Base-by-base conservation (phyloP, 1,140 invertebrate genomes). In the Drosophila suzukii region DNA sequence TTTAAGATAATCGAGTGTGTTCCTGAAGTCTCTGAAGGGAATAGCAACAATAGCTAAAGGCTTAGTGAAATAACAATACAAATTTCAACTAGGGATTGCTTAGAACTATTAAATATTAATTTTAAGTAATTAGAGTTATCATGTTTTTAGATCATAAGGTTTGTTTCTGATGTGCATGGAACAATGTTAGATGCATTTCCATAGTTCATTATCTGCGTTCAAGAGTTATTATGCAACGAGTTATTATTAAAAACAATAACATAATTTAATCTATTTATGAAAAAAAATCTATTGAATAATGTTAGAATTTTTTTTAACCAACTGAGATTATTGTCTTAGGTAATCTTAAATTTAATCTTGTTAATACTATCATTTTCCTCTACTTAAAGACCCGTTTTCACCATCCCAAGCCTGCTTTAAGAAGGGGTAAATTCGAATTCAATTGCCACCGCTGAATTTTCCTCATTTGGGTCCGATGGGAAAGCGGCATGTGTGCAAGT, bases 371-470 rank as follows among this genome's bases (percentile, higher is more conserved):
- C 1, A 24, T 8, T 34, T 47, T 36, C 27, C 6, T 43, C 30
- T n/a, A 0, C 6, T 75, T 60, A 70, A 71, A 76, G 53, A 4
- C 8, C 12, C 17, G 13, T 30, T 27, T 27, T 0, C 4, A 27
- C 27, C 56, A 39, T 49, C 6, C 43, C 36, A 60, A 49, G 20
- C 55, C 39, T 32, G 15, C 43, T 62, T 54, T 47, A 73, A 82
- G 74, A 30, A 30, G 27, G 50, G 53, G 62, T 46, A 58, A 61
- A 55, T 71, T 39, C 20, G 47, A 59, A 67, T 77, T 73, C 81
- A 71, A 74, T 86, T 81, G 73, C 80, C 62, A 41, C 63, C 54
- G 44, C 54, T 57, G 59, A 79, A 83, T 83, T 57, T 46, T 70
- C 56, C 61, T 78, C 55, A 82, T 70, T 62, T 83, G 17, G 24